A percentile compares a stretch with the other conserved stretches of the same genome.
Conservation (phyloP, 2,113 vertebrate genomes). For the Trinectes maculatus region DNA sequence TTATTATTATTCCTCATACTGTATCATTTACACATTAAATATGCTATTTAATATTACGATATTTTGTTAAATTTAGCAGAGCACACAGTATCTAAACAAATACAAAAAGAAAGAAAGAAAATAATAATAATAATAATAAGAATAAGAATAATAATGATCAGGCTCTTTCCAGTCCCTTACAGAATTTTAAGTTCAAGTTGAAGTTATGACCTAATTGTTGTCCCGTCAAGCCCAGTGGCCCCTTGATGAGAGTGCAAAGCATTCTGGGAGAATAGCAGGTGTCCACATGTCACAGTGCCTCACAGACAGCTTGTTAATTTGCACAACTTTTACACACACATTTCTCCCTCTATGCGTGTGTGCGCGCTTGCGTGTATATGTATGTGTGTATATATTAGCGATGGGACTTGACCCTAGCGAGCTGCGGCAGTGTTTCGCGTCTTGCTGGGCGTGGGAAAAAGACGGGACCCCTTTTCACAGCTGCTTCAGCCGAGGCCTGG, state of each 20-base stretch:
- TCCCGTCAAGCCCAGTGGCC: constrained; percentile 53
- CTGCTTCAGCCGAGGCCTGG: constrained; percentile 85
- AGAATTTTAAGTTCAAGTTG: constrained; percentile 74
- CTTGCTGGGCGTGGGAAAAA: constrained; percentile 94
- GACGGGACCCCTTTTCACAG: constrained; percentile 91
- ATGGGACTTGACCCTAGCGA: constrained; percentile 89
- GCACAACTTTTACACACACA: constrained; percentile 77
- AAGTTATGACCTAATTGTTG: constrained; percentile 75
- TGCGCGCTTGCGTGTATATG: constrained; percentile 60
- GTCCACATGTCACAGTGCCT: constrained; percentile 70
- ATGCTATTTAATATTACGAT: too few relatives aligned
- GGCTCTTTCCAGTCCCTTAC: constrained; percentile 8
- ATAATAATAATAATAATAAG: background rate
- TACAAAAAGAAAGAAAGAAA: background rate
- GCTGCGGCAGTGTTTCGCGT: constrained; percentile 83
- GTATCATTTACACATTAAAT: background rate
- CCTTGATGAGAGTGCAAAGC: constrained; percentile 63
- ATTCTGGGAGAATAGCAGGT: constrained; percentile 79
- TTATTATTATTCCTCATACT: too few relatives aligned
- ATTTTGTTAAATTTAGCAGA: background rate
- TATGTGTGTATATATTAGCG: constrained; percentile 86
- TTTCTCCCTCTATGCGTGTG: constrained; percentile 53
- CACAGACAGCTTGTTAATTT: constrained; percentile 84
- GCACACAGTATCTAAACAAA: background rate
- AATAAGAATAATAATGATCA: background rate